A percentile compares a stretch with the other conserved stretches of the same genome.
Conservation (phyloP, 1,140 invertebrate species). For the Octopus bimaculoides region DNA sequence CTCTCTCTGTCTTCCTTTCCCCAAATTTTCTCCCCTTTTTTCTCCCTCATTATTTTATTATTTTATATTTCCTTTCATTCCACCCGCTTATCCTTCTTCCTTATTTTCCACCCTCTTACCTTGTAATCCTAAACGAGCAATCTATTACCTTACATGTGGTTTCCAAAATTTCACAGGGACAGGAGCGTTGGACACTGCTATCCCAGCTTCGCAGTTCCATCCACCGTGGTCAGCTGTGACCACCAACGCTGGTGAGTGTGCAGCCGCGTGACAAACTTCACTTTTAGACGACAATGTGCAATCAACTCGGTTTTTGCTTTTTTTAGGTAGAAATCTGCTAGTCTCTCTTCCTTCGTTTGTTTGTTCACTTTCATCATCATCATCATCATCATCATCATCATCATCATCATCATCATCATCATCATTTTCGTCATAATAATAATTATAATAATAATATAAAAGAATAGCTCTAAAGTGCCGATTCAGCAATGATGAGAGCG, state of each 20-base stretch:
- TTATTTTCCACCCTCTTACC: background rate
- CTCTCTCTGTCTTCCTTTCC: background rate
- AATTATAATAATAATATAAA: too few relatives aligned
- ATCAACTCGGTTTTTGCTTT: background rate
- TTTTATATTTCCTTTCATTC: background rate
- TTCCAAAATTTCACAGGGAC: slow-evolving; percentile 8
- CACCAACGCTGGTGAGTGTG: slow-evolving; percentile 1
- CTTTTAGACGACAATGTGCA: background rate
- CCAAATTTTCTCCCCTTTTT: background rate
- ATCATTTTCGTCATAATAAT: too few relatives aligned
- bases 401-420: too few relatives aligned
- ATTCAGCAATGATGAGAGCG: too few relatives aligned
- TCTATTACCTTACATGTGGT: background rate
- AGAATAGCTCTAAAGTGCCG: too few relatives aligned
- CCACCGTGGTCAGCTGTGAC: background rate
- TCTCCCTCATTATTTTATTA: background rate
- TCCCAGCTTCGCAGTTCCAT: background rate
- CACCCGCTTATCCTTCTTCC: background rate
- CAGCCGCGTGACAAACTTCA: background rate
- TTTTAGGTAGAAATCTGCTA: slow-evolving; percentile 3
- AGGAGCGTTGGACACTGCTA: background rate
- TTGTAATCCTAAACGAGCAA: background rate
- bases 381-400: too few relatives aligned
- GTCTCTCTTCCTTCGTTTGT: background rate
- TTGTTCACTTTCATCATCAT: background rate